phyloP scores from a whole-genome alignment of 1,140 invertebrate genomes.

The Drosophila takahashii region DNA sequence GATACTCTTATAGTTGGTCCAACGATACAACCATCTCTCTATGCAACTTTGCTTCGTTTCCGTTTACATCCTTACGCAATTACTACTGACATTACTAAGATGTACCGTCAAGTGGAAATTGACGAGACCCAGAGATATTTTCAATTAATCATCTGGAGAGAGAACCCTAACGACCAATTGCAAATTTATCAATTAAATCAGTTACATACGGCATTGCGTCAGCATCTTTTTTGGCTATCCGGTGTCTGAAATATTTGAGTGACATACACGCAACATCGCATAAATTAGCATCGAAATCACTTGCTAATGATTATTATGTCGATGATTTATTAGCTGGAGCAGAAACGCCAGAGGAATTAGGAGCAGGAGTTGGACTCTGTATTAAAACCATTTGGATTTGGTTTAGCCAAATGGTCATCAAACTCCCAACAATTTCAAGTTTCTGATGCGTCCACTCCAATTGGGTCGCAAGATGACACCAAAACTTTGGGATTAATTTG shows the following conservation, averaged over 20 bases:
- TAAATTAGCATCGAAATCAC: conserved; percentile 1
- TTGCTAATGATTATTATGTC: not conserved
- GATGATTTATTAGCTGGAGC: not conserved
- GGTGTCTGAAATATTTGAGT: not conserved
- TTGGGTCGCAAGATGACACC: too few relatives aligned
- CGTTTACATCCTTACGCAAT: not conserved
- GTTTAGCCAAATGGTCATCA: too few relatives aligned
- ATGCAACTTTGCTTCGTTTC: not conserved
- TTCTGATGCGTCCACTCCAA: too few relatives aligned
- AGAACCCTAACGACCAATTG: not conserved
- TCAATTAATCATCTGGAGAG: not conserved
- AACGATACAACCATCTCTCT: conserved; percentile 1
- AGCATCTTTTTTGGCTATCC: too few relatives aligned
- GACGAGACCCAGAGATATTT: too few relatives aligned
- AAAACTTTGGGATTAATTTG: too few relatives aligned
- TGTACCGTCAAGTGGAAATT: too few relatives aligned
- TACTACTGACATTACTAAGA: not conserved
- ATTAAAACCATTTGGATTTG: too few relatives aligned
- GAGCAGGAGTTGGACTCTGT: too few relatives aligned
- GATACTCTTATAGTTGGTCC: not conserved
- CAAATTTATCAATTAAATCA: too few relatives aligned
- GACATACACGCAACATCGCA: not conserved
- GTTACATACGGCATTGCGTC: too few relatives aligned
- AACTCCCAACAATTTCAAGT: too few relatives aligned
- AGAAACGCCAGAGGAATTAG: not conserved